Evolutionary conservation across 2,888 invertebrate genomes (phyloP).

Genomic region (Danaus chrysippus): DNA sequence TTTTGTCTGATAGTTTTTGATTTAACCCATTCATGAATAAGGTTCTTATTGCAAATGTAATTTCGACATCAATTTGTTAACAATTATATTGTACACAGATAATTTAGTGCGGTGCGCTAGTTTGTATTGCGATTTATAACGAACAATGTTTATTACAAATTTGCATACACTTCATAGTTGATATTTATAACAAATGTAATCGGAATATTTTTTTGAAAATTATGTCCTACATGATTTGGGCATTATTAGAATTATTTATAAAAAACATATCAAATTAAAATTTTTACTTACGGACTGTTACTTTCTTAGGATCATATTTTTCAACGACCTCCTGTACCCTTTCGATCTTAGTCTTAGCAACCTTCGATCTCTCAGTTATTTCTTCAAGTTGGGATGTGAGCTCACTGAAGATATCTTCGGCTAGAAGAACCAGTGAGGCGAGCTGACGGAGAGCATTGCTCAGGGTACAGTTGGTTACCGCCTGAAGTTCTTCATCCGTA

Average conservation of each 20-base stretch:
- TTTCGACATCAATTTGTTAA: too few species aligned
- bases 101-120: too few species aligned
- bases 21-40: not conserved
- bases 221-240: not conserved
- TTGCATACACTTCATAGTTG: too few species aligned
- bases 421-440: slow-evolving; percentile 89
- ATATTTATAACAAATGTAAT: not conserved
- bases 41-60: too few species aligned
- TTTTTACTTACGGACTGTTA: slow-evolving; percentile 93
- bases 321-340: slow-evolving; percentile 85
- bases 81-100: too few species aligned
- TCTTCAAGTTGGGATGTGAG: slow-evolving; percentile 86
- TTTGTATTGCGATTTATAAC: too few species aligned
- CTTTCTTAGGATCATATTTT: slow-evolving; percentile 90
- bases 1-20: not conserved
- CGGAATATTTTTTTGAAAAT: not conserved
- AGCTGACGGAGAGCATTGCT: slow-evolving; percentile 91
- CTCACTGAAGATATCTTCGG: slow-evolving; percentile 92
- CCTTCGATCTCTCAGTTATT: slow-evolving; percentile 85
- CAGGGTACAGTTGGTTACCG: slow-evolving; percentile 91
- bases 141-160: too few species aligned
- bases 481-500: slow-evolving; percentile 88
- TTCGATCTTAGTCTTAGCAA: slow-evolving; percentile 84
- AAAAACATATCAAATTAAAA: slow-evolving; percentile 9
- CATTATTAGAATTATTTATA: not conserved